phyloP scores from a whole-genome alignment of 2,113 vertebrate species.

The Nymphicus hollandicus region DNA sequence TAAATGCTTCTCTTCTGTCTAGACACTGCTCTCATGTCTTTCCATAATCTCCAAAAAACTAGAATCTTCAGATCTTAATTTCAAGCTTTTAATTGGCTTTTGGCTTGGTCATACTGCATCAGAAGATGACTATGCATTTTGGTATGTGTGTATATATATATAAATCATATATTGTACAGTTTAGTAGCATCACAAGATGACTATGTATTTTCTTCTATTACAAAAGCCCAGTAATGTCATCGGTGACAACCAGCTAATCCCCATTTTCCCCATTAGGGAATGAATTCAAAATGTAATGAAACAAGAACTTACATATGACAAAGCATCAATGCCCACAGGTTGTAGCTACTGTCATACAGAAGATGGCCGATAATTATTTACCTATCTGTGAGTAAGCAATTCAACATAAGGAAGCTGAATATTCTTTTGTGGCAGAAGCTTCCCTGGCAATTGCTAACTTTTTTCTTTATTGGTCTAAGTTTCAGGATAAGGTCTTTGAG shows the following conservation, averaged over 20 bases:
- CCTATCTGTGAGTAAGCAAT: not conserved
- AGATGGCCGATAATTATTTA: not conserved
- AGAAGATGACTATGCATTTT: not conserved
- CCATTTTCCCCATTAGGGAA: not conserved
- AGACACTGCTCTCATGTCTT: not conserved
- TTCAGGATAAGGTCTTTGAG: not conserved
- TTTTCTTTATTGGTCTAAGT: not conserved
- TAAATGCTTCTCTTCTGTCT: not conserved
- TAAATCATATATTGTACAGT: not conserved
- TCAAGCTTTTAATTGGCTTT: not conserved
- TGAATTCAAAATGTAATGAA: not conserved
- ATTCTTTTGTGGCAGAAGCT: not conserved
- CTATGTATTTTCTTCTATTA: not conserved
- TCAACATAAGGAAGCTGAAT: not conserved
- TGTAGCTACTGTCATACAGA: not conserved
- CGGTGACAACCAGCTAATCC: not conserved
- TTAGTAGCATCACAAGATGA: not conserved
- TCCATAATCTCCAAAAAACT: not conserved
- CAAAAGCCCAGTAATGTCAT: not conserved
- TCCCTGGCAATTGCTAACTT: not conserved
- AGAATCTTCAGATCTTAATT: not conserved
- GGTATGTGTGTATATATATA: not conserved
- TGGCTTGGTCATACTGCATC: not conserved
- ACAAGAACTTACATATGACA: not conserved
- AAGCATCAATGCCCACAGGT: not conserved